These are phyloP conservation scores for Drosophila emarginata DNA, from an alignment of 2,888 invertebrate genomes.

Conservation along the genomic window DNA sequence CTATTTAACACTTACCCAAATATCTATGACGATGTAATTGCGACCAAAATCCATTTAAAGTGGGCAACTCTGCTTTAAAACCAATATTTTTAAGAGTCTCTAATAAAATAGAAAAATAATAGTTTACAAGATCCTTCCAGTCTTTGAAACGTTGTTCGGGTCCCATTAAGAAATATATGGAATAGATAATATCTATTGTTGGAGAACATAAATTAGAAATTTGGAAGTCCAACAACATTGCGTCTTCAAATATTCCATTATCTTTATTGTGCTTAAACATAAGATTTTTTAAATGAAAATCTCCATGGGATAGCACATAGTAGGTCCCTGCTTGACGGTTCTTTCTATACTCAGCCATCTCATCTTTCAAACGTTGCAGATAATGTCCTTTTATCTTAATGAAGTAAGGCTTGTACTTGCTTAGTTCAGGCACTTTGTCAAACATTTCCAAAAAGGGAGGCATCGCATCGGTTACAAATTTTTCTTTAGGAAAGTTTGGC, in stretches of 20 bases:
- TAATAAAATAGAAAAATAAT: slow-evolving; percentile 26
- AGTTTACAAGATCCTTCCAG: slow-evolving; percentile 39
- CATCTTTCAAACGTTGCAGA: slow-evolving; percentile 9
- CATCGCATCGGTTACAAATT: slow-evolving; percentile 40
- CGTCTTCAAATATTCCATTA: slow-evolving; percentile 35
- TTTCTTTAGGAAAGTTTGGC: slow-evolving; percentile 32
- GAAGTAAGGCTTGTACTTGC: slow-evolving; percentile 42
- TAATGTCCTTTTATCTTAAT: slow-evolving; percentile 33
- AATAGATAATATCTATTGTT: slow-evolving; percentile 53
- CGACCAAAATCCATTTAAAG: slow-evolving; percentile 47
- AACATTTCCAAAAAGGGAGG: slow-evolving; percentile 50
- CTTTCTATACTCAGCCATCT: slow-evolving; percentile 22
- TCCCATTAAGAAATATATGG: slow-evolving; percentile 62
- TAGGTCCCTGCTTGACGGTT: slow-evolving; percentile 34
- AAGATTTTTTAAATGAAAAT: slow-evolving; percentile 59
- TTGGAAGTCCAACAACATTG: slow-evolving; percentile 65
- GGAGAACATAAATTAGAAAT: slow-evolving; percentile 50
- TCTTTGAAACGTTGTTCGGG: slow-evolving; percentile 49
- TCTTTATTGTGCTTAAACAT: slow-evolving; percentile 45
- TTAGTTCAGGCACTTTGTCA: slow-evolving; percentile 36
- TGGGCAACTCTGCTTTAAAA: slow-evolving; percentile 61
- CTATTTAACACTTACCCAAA: slow-evolving; percentile 6
- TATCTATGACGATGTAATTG: slow-evolving; percentile 30
- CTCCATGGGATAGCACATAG: slow-evolving; percentile 56
- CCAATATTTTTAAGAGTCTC: slow-evolving; percentile 56